Conservation (phyloP, 1,140 invertebrate species). For the Adoxophyes honmai region DNA sequence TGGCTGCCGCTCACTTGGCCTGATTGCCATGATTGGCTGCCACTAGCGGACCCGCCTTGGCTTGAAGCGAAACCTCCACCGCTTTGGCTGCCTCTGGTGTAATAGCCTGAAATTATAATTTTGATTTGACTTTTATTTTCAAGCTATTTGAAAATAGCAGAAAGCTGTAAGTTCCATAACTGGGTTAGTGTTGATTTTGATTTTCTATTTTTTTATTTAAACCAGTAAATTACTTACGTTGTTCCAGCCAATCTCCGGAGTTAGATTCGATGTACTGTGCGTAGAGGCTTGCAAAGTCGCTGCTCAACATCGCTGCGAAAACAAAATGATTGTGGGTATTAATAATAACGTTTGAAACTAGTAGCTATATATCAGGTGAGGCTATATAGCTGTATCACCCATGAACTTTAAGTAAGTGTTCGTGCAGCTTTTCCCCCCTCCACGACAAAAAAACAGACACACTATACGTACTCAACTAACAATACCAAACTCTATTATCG, state of each 20-base stretch:
- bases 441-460: no score
- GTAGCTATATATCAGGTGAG: no score
- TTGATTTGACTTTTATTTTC: background rate
- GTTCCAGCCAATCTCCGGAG: conserved; percentile 45
- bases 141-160: no score
- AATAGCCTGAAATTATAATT: background rate
- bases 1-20: conserved; percentile 17
- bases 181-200: no score
- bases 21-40: conserved; percentile 18
- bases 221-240: conserved; percentile 38
- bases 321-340: background rate
- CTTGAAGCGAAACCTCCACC: conserved; percentile 24
- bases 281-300: conserved; percentile 25
- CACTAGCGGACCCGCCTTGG: conserved; percentile 15
- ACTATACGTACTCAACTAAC: no score
- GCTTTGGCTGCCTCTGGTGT: conserved; percentile 19
- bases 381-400: no score
- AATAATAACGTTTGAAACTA: no score
- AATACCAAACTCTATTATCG: no score
- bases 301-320: conserved; percentile 56
- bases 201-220: no score
- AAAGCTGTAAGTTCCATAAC: no score
- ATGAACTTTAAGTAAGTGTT: no score
- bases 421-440: no score
- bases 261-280: conserved; percentile 24